A percentile compares a stretch with the other conserved stretches of the same genome.
Evolutionary conservation across 1,140 invertebrate species (phyloP).

Genomic region (Hyphantria cunea): DNA sequence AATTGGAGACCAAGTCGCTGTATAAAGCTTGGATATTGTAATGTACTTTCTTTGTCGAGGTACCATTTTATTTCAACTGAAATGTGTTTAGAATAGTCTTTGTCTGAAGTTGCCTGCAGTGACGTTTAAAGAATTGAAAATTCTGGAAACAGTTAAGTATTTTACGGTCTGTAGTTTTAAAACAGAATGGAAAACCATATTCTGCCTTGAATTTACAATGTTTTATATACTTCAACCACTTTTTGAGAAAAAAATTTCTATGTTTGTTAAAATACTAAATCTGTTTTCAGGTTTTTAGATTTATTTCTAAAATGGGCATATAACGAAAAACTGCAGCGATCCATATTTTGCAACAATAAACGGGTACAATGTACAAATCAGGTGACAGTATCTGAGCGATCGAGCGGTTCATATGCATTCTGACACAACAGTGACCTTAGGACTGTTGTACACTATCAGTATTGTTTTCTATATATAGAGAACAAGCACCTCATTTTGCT

Average conservation of each 20-base stretch:
- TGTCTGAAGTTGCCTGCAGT: neutral
- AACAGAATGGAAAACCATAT: too few species aligned
- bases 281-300: too few species aligned
- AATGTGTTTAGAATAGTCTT: conserved; percentile 12
- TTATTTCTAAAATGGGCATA: too few species aligned
- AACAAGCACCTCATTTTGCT: neutral
- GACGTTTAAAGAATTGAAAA: neutral
- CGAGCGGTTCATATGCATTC: conserved; percentile 51
- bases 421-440: conserved; percentile 24
- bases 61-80: conserved; percentile 14
- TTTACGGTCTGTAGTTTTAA: too few species aligned
- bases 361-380: conserved; percentile 35
- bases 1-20: conserved; percentile 46
- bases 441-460: neutral
- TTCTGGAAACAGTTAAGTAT: neutral
- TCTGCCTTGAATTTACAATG: too few species aligned
- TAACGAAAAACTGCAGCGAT: too few species aligned
- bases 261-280: too few species aligned
- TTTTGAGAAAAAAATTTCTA: too few species aligned
- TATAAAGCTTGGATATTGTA: conserved; percentile 12
- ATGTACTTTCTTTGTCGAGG: conserved; percentile 22
- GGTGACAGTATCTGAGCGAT: conserved; percentile 40
- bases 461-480: neutral
- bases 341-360: conserved; percentile 20
- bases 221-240: too few species aligned